Evolutionary conservation across 2,797 vertebrate genomes (phyloP), one percentile per base, ranked within the genome.

Genomic region (Acanthopagrus latus): DNA sequence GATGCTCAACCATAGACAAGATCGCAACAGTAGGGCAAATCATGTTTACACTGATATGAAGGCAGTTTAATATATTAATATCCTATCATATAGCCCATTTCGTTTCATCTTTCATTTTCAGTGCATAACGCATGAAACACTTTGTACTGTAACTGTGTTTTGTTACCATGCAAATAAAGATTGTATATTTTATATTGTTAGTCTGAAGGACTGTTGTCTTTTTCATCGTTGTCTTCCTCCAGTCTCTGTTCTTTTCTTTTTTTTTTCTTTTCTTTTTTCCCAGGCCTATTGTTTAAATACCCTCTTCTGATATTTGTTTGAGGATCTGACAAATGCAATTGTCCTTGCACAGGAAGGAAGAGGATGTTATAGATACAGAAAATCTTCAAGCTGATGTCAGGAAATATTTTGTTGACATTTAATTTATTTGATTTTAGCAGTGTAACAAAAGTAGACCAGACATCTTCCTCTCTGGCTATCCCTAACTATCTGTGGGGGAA

Each of bases 281-380:
- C 18, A 25, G 33, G 12, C 41, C 41, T 55, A 23, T 73, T 33
- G 27, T 74, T 74, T 48, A 20, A 44, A 44, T 52, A 21, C 18
- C 17, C 14, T 48, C 29, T 43, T 72, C 38, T 52, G 33, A 71
- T 55, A 4, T 54, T 72, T 77, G 88, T 14, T 44, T 13, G 3
- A 84, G 82, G 84, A 82, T 72, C 67, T 54, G 57, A 0, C 18
- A 75, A 86, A 84, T 85, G 89, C 88, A 57, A 89, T 75, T 88
- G 78, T 85, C 85, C 75, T 65, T 55, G 77, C 82, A 84, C 80
- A 83, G 83, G 81, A 79, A 79, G 63, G 20, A 56, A 59, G 25
- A 16, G 41, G 55, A 65, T n/a, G n/a, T 14, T 18, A n/a, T 5
- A n/a, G 14, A 51, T 17, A 71, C 12, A 50, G 8, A 33, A 27